Evolutionary conservation across 1,140 invertebrate genomes (phyloP), one percentile per base, ranked within the genome.

Genomic region (Pteromalus puparum): DNA sequence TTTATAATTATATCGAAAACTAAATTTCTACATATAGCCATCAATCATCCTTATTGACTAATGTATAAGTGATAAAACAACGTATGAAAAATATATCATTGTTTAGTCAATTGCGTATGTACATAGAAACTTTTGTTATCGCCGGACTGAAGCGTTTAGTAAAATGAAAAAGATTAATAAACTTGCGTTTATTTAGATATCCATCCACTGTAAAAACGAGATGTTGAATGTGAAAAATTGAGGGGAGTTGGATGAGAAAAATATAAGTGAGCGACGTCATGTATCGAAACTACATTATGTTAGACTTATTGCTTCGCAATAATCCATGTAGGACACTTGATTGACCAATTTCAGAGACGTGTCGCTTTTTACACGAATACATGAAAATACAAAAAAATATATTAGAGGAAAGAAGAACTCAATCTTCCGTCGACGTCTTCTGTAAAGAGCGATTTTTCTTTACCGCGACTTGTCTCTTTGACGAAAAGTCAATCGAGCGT

Each of bases 91-190:
- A 67, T 53, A 68, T 82, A 68, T 70, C 38, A 81, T 81, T 74
- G 77, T 79, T 85, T 81, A 77, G 70, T 72, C 30, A 68, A 77
- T 83, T 84, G 68, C 73, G 83, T 81, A 79, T 87, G 82, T 87
- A 85, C 26, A 82, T 85, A 85, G 79, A 76, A 78, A 76, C 10
- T 85, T 85, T 83, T 88, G 82, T 88, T 87, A 85, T 86, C 83
- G 65, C 85, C 86, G 83, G 86, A 88, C 85, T 89, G 85, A 88
- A 89, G 86, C 67, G 76, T 89, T 21, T 86, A 80, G 28, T 76
- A 53, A 75, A 48, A 26, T 15, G 26, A 74, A 75, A 74, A 21
- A 61, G 34, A 79, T 46, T 26, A 75, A 67, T 38, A 42, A 85
- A 81, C 21, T 53, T 76, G 30, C 70, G 75, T 75, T 84, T 68